These are phyloP conservation scores for Bellardia bayeri DNA, from an alignment of 2,888 invertebrate species.

Conservation along the genomic window DNA sequence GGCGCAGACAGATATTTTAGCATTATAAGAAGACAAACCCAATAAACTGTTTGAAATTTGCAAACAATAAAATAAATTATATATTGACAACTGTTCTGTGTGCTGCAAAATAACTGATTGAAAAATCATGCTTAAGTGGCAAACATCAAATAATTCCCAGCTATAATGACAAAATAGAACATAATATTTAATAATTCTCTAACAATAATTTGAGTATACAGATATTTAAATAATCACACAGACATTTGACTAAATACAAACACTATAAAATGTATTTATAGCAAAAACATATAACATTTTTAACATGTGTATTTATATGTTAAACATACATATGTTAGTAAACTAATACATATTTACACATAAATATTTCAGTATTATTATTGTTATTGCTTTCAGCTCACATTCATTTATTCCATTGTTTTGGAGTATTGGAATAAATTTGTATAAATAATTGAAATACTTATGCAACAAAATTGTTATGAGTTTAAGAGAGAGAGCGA, in stretches of 20 bases:
- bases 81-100: too few species aligned
- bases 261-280: background rate
- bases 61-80: too few species aligned
- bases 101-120: too few species aligned
- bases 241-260: background rate
- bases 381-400: background rate
- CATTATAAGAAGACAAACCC: too few species aligned
- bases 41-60: too few species aligned
- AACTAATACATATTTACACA: background rate
- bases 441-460: constrained; percentile 28
- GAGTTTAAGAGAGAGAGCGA: background rate
- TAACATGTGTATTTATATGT: too few species aligned
- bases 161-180: background rate
- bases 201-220: constrained; percentile 12
- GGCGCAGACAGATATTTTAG: too few species aligned
- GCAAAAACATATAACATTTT: background rate
- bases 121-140: too few species aligned
- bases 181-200: background rate
- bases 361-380: constrained; percentile 32
- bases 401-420: background rate
- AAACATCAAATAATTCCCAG: too few species aligned
- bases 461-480: background rate
- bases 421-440: constrained; percentile 1
- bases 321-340: too few species aligned
- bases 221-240: constrained; percentile 9